phyloP scores from a whole-genome alignment of 2,888 invertebrate genomes.

The Bembecia ichneumoniformis region DNA sequence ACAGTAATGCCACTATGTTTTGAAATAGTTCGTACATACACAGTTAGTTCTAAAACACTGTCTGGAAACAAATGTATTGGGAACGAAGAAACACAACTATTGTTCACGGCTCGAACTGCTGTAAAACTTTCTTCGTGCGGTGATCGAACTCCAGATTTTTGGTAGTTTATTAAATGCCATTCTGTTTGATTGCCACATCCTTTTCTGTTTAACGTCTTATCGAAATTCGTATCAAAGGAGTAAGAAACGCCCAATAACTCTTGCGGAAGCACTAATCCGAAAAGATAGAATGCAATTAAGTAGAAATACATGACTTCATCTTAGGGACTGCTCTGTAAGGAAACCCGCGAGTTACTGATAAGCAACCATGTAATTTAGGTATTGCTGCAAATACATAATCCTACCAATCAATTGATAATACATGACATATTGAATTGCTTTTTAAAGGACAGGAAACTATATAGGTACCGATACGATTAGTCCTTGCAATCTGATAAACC shows the following conservation, averaged over 20 bases:
- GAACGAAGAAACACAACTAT: conserved; percentile 20
- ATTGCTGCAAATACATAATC: too few species aligned
- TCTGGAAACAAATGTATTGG: conserved; percentile 13
- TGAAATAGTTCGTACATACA: conserved; percentile 13
- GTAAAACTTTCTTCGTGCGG: conserved; percentile 5
- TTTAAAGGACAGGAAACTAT: too few species aligned
- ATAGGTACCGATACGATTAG: too few species aligned
- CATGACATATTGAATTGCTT: too few species aligned
- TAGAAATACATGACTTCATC: too few species aligned
- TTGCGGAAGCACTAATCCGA: conserved; percentile 8
- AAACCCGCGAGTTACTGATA: conserved; percentile 2
- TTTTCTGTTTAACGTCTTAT: conserved; percentile 9
- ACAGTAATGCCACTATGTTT: conserved; percentile 16
- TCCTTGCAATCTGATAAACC: too few species aligned
- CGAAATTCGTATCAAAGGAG: conserved; percentile 13
- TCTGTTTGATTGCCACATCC: conserved; percentile 9
- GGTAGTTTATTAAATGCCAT: conserved; percentile 13
- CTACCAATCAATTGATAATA: too few species aligned
- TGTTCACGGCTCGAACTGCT: conserved; percentile 12
- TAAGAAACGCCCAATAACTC: conserved; percentile 15
- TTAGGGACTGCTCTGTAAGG: too few species aligned
- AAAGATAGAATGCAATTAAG: too few species aligned
- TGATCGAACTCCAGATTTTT: conserved; percentile 2
- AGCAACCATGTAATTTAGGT: conserved; percentile 1
- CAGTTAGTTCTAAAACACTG: conserved; percentile 15